Evolutionary conservation across 2,888 invertebrate genomes (phyloP).

Genomic region (Marasmarcha lunaedactyla): DNA sequence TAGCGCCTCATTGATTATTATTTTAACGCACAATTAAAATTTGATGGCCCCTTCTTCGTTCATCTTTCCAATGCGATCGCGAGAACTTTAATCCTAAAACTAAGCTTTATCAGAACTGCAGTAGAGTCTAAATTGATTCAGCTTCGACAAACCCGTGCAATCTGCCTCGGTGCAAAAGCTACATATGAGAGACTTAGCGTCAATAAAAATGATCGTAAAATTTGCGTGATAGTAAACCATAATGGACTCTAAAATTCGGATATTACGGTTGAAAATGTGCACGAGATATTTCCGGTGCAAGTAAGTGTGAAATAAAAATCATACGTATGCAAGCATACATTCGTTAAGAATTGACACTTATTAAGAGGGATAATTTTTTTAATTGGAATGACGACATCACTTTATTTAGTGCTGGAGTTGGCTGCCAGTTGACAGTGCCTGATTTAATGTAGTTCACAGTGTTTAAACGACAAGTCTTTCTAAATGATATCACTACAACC

Average conservation of each 20-base stretch:
- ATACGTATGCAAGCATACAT: constrained; percentile 67
- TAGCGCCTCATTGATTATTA: constrained; percentile 61
- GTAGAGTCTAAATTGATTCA: constrained; percentile 22
- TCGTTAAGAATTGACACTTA: constrained; percentile 71
- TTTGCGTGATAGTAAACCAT: constrained; percentile 22
- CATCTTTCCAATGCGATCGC: constrained; percentile 30
- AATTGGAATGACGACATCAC: constrained; percentile 68
- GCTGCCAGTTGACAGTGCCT: constrained; percentile 31
- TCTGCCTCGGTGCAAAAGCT: constrained; percentile 37
- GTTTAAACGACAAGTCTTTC: too few species aligned
- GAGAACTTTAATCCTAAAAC: constrained; percentile 4
- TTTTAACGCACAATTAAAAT: constrained; percentile 69
- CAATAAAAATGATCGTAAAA: constrained; percentile 68
- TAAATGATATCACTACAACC: too few species aligned
- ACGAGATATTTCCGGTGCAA: constrained; percentile 20
- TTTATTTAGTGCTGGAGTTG: constrained; percentile 31
- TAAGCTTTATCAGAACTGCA: constrained; percentile 20
- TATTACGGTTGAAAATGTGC: constrained; percentile 26
- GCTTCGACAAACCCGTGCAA: constrained; percentile 29
- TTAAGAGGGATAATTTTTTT: constrained; percentile 68
- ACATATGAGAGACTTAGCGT: constrained; percentile 59
- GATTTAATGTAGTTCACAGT: constrained; percentile 27
- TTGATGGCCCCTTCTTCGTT: constrained; percentile 65
- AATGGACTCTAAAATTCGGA: constrained; percentile 25
- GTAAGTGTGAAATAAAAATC: constrained; percentile 68